Percentiles rank a stretch among this genome's conserved stretches.
Evolutionary conservation across 2,797 vertebrate species (phyloP).

Genomic region (Aselliscus stoliczkanus): DNA sequence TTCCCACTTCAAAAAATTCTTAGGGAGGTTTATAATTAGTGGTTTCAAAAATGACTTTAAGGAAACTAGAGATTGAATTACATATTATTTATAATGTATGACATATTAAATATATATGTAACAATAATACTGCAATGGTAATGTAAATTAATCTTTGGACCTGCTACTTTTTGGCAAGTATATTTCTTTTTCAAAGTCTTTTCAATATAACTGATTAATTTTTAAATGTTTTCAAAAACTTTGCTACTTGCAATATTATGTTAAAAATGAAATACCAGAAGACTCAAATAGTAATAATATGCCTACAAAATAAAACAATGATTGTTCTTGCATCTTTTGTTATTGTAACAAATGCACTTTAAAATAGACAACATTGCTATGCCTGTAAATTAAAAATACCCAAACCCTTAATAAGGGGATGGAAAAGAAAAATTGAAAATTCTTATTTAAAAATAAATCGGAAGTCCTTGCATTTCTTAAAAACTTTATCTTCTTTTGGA

Average conservation of each 20-base stretch:
- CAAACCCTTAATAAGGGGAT: neutral
- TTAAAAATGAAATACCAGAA: constrained; percentile 10
- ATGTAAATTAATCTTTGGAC: constrained; percentile 37
- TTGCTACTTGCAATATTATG: constrained; percentile 12
- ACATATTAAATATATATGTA: constrained; percentile 42
- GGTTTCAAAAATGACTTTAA: constrained; percentile 58
- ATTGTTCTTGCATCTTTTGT: constrained; percentile 44
- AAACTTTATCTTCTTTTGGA: constrained; percentile 47
- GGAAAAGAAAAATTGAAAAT: constrained; percentile 33
- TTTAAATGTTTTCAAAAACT: constrained; percentile 44
- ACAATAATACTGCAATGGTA: constrained; percentile 51
- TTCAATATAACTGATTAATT: neutral
- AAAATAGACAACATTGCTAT: constrained; percentile 45
- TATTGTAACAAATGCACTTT: constrained; percentile 61
- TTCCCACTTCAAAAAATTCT: constrained; percentile 47
- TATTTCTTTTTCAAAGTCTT: constrained; percentile 30
- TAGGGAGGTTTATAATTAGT: constrained; percentile 36
- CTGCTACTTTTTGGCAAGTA: constrained; percentile 42
- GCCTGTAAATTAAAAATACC: constrained; percentile 72
- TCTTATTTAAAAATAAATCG: constrained; percentile 69
- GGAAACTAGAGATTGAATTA: constrained; percentile 32
- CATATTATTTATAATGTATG: neutral
- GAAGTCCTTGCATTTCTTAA: constrained; percentile 68
- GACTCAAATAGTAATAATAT: constrained; percentile 24
- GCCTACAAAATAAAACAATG: constrained; percentile 34